Conservation (phyloP, 2,888 invertebrate species). For the Cecidostiba fungosa region DNA sequence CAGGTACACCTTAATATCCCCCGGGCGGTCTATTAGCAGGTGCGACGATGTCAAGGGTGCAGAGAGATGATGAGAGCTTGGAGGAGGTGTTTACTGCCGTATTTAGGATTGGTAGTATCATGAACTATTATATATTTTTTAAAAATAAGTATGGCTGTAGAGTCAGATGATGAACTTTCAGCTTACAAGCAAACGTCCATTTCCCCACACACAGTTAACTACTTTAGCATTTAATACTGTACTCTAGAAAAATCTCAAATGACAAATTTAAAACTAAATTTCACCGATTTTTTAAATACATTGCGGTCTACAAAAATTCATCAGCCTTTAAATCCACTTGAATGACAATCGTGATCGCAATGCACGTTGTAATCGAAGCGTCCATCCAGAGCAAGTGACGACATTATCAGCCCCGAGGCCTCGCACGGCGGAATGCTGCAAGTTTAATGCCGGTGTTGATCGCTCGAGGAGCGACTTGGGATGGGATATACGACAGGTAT, state of each 20-base stretch:
- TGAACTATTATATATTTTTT: no score
- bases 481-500: neutral
- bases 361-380: neutral
- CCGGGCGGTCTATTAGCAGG: slow-evolving; percentile 71
- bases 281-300: no score
- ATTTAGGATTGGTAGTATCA: neutral
- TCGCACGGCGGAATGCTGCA: slow-evolving; percentile 61
- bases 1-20: slow-evolving; percentile 73
- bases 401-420: slow-evolving; percentile 62
- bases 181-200: no score
- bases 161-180: no score
- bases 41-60: neutral
- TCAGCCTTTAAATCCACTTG: no score
- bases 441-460: slow-evolving; percentile 68
- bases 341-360: no score
- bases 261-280: no score
- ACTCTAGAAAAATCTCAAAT: no score
- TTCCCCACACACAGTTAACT: no score
- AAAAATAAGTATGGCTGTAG: no score
- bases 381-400: slow-evolving; percentile 12
- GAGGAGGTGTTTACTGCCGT: neutral
- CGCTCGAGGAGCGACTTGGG: slow-evolving; percentile 51
- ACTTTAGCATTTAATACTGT: no score
- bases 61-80: neutral
- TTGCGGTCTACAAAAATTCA: no score